phyloP scores from a whole-genome alignment of 2,888 invertebrate genomes.

The Lypha dubia region DNA sequence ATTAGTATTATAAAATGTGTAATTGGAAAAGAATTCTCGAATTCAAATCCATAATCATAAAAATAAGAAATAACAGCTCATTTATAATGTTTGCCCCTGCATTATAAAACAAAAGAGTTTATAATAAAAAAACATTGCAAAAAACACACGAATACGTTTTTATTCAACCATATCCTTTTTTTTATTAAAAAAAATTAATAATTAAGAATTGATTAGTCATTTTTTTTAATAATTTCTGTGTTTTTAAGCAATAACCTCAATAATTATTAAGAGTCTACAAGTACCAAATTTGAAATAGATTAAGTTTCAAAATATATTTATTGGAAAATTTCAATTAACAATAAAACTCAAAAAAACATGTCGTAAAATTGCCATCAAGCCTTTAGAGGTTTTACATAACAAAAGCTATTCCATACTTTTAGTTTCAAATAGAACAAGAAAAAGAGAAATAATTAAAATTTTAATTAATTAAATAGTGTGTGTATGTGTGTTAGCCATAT shows the following conservation, averaged over 20 bases:
- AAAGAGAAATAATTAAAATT: no score
- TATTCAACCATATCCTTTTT: background rate
- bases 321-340: background rate
- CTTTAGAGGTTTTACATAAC: slow-evolving; percentile 2
- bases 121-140: background rate
- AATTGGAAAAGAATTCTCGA: no score
- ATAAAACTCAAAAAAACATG: slow-evolving; percentile 10
- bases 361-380: slow-evolving; percentile 1
- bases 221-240: slow-evolving; percentile 46
- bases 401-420: slow-evolving; percentile 36
- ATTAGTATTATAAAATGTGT: background rate
- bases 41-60: background rate
- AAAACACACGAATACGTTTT: background rate
- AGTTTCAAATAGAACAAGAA: slow-evolving; percentile 20
- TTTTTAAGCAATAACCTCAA: slow-evolving; percentile 55
- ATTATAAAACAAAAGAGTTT: slow-evolving; percentile 55
- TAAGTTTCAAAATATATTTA: slow-evolving; percentile 22
- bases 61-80: slow-evolving; percentile 35
- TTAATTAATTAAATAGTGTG: background rate
- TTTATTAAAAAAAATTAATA: background rate
- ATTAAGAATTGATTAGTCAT: slow-evolving; percentile 17
- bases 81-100: slow-evolving; percentile 68
- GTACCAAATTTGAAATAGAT: slow-evolving; percentile 52
- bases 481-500: slow-evolving; percentile 11
- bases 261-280: slow-evolving; percentile 60